phyloP scores from a whole-genome alignment of 2,113 vertebrate genomes.

The Tautogolabrus adspersus region DNA sequence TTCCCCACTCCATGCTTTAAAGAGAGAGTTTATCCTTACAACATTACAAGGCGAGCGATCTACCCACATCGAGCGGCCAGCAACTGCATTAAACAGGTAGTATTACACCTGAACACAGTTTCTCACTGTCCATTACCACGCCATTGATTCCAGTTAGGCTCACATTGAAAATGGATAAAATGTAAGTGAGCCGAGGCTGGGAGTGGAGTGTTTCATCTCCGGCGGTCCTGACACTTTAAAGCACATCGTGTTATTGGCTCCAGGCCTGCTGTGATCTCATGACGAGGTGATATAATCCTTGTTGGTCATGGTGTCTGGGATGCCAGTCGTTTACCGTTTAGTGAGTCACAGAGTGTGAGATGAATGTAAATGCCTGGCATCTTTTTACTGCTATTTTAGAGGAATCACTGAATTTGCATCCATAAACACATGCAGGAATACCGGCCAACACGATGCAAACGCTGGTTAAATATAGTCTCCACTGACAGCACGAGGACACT shows the following conservation, averaged over 20 bases:
- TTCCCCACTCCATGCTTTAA: constrained; percentile 9
- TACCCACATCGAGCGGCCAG: constrained; percentile 25
- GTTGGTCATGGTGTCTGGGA: constrained; percentile 54
- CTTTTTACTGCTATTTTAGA: constrained; percentile 4
- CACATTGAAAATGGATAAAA: constrained; percentile 58
- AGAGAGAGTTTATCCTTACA: constrained; percentile 19
- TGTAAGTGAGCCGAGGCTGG: constrained; percentile 35
- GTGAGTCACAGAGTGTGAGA: constrained; percentile 2
- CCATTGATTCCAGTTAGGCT: constrained; percentile 69
- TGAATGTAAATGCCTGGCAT: constrained; percentile 20
- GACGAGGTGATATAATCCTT: constrained; percentile 61
- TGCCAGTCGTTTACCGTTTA: constrained; percentile 63
- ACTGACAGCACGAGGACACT: neutral
- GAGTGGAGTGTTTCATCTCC: constrained; percentile 40
- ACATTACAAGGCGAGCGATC: constrained; percentile 33
- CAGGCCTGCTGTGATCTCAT: constrained; percentile 57
- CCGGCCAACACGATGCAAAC: neutral
- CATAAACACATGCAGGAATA: neutral
- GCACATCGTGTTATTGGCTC: constrained; percentile 39
- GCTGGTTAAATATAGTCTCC: neutral
- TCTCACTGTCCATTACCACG: constrained; percentile 64
- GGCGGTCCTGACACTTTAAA: constrained; percentile 29
- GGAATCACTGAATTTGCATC: neutral
- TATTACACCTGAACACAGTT: constrained; percentile 56
- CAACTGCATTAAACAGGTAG: constrained; percentile 59